These are phyloP conservation scores for Seriola aureovittata DNA, from an alignment of 2,113 vertebrate species.

Conservation along the genomic window DNA sequence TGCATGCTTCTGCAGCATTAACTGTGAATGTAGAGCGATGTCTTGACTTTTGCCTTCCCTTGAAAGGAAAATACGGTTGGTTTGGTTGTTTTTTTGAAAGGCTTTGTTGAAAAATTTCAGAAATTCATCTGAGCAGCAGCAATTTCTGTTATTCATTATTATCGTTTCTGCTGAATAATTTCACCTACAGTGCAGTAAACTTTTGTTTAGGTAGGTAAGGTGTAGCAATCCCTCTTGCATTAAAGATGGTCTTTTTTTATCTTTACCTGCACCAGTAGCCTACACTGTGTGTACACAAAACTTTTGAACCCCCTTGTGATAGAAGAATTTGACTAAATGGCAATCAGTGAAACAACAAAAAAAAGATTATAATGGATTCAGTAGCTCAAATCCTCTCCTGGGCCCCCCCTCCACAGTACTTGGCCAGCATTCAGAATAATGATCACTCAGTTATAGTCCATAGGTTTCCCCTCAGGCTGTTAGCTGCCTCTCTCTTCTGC, in stretches of 20 bases:
- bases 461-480: slow-evolving; percentile 57
- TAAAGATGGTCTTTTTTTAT: not conserved
- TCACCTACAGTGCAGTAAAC: no score
- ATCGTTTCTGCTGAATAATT: not conserved
- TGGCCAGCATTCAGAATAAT: slow-evolving; percentile 62
- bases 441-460: slow-evolving; percentile 60
- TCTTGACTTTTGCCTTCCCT: slow-evolving; percentile 80
- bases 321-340: slow-evolving; percentile 13
- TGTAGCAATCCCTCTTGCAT: not conserved
- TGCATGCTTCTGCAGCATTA: slow-evolving; percentile 35
- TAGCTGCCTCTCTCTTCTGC: slow-evolving; percentile 32
- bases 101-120: not conserved
- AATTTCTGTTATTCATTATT: not conserved
- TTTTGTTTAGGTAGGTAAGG: not conserved
- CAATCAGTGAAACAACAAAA: not conserved
- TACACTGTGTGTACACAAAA: not conserved
- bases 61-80: slow-evolving; percentile 28
- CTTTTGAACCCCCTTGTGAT: not conserved
- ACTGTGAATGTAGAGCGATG: slow-evolving; percentile 29
- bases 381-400: slow-evolving; percentile 20
- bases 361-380: not conserved
- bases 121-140: not conserved
- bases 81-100: not conserved
- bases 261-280: not conserved
- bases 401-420: not conserved